Evolutionary conservation across 2,888 invertebrate genomes (phyloP), one percentile per base, ranked within the genome.

Genomic region (Leuctra nigra): DNA sequence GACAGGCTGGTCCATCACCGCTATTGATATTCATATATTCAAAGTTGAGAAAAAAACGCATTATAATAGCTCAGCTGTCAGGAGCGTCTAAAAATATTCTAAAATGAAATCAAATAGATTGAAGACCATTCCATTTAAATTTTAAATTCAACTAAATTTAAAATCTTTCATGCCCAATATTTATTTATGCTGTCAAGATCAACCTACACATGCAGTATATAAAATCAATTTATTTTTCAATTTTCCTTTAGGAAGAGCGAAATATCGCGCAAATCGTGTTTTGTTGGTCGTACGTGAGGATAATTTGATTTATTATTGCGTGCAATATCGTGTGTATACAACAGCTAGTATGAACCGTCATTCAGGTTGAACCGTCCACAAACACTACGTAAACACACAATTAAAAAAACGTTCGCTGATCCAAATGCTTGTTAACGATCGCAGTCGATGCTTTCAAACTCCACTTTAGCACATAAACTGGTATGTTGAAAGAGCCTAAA

Each of bases 401-500:
- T 29, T 29, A 29, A 29, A 29, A 29, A 29, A 29, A 29, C 11
- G 29, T 7, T 29, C 29, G 7, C 29, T 6, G 7, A 11, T 29
- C n/a, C n/a, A n/a, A 7, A 29, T 11, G 29, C 6, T 29, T 29
- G 29, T 29, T 11, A 11, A 11, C 44, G 44, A 23, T 23, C 22
- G 22, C 23, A 44, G 22, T 44, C 23, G 22, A 23, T 44, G 22
- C 23, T 44, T 44, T 23, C 22, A 44, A 22, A 4, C 9, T 20
- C 44, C 44, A 29, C 4, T 44, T 23, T 44, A 44, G n/a, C 44
- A 44, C 44, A 44, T 44, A 44, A 44, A 44, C 44, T 44, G 44
- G 7, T 44, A n/a, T 23, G 23, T 44, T 44, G 20, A 23, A 44
- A 35, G 35, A 35, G 13, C 18, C 50, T 29, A 33, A 33, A 29